Evolutionary conservation across 2,797 vertebrate genomes (phyloP).

Genomic region (Numenius phaeopus): DNA sequence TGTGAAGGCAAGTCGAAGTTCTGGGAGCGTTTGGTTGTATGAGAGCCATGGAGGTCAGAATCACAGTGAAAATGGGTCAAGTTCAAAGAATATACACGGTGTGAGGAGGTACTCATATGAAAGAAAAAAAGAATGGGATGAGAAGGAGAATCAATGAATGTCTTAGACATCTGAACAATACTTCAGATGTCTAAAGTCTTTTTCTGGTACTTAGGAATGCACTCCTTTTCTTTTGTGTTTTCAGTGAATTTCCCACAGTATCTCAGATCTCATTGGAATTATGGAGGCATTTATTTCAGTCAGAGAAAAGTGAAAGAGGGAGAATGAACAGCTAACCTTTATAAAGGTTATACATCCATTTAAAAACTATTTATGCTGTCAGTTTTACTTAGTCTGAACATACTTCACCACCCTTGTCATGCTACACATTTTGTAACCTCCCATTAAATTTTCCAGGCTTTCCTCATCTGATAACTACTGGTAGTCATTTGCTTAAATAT

Average conservation of each 20-base stretch:
- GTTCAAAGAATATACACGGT: neutral
- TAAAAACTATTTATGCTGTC: constrained; percentile 50
- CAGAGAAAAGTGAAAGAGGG: neutral
- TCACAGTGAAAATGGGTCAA: neutral
- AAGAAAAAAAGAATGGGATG: neutral
- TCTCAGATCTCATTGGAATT: neutral
- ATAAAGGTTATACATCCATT: constrained; percentile 60
- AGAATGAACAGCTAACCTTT: constrained; percentile 63
- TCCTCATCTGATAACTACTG: neutral
- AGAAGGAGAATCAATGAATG: neutral
- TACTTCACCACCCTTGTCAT: neutral
- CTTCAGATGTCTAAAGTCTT: neutral
- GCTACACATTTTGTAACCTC: neutral
- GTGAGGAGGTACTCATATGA: neutral
- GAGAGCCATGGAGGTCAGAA: neutral
- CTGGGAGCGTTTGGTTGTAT: neutral
- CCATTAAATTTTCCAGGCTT: constrained; percentile 5
- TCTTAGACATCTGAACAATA: neutral
- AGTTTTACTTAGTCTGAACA: constrained; percentile 32
- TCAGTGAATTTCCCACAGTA: neutral
- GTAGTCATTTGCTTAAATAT: neutral
- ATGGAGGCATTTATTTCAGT: constrained; percentile 46
- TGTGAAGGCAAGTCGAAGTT: neutral
- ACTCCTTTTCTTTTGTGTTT: neutral
- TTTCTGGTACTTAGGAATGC: neutral